Evolutionary conservation across 1,140 invertebrate genomes (phyloP), one percentile per base, ranked within the genome.

Genomic region (Polypedilum vanderplanki): DNA sequence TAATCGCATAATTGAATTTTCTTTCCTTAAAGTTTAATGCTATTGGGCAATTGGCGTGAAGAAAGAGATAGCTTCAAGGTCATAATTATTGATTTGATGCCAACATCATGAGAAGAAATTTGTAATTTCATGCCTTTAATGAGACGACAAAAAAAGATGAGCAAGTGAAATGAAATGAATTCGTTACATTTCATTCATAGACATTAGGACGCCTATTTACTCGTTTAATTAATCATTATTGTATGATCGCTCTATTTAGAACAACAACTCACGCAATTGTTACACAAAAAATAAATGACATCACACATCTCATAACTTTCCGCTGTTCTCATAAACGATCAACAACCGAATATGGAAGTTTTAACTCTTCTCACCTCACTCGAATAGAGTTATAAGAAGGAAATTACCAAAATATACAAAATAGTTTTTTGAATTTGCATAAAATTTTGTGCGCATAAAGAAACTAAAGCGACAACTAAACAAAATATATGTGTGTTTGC

Each of bases 51-150:
- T 12, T 57, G n/a, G 46, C 46, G n/a, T 57, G 10, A 57, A 57
- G 46, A 12, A 33, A 57, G 46, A 57, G 46, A 57, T n/a, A 57
- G n/a, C 46, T 57, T 57, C 46, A 57, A 57, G 46, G 46, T 57
- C 46, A 15, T 57, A 57, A 57, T 57, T 57, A 57, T 57, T 57
- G 46, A 57, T 57, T 57, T 57, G 46, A n/a, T n/a, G 46, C 46
- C 12, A 57, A 57, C 46, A 15, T 8, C 12, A 57, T 57, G 46
- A 57, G 12, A 57, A 15, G 15, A 57, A 57, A 57, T 57, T 12
- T 57, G 46, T 57, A 57, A 57, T 57, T 57, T 57, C 46, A 57
- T 57, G 46, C 10, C 46, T 57, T 15, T 57, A 57, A 57, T 57
- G 46, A 57, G 46, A n/a, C n/a, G 12, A 57, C n/a, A 57, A 57